These are phyloP conservation scores for Falco concolor DNA, from an alignment of 2,797 vertebrate species.

Conservation along the genomic window DNA sequence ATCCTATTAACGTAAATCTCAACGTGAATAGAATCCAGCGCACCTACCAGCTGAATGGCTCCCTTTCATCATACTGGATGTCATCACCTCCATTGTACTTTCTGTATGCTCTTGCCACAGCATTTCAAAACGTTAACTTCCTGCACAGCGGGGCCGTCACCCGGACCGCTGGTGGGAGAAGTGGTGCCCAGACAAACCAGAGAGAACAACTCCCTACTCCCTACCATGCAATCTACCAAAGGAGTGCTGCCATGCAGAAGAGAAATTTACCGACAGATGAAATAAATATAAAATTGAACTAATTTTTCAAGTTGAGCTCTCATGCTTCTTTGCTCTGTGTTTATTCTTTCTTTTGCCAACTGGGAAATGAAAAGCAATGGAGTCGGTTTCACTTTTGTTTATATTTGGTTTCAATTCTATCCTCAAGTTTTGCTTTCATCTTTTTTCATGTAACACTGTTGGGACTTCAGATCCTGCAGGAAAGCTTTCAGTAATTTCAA, in stretches of 20 bases:
- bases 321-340: background rate
- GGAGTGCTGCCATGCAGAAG: background rate
- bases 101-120: background rate
- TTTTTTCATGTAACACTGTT: background rate
- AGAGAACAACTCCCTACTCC: background rate
- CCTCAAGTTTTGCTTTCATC: constrained; percentile 59
- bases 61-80: background rate
- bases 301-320: background rate
- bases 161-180: background rate
- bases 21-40: fast-evolving
- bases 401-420: constrained; percentile 60
- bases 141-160: fast-evolving
- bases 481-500: background rate
- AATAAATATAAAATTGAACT: background rate
- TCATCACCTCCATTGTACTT: background rate
- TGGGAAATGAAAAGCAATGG: constrained; percentile 47
- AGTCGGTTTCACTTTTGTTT: constrained; percentile 60
- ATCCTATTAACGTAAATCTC: background rate
- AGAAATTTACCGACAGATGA: background rate
- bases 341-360: constrained; percentile 45
- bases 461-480: background rate
- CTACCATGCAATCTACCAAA: background rate
- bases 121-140: background rate
- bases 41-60: background rate
- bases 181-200: background rate